Evolutionary conservation across 1,140 invertebrate genomes (phyloP), one percentile per base, ranked within the genome.

Genomic region (Pseudomyrmex gracilis): DNA sequence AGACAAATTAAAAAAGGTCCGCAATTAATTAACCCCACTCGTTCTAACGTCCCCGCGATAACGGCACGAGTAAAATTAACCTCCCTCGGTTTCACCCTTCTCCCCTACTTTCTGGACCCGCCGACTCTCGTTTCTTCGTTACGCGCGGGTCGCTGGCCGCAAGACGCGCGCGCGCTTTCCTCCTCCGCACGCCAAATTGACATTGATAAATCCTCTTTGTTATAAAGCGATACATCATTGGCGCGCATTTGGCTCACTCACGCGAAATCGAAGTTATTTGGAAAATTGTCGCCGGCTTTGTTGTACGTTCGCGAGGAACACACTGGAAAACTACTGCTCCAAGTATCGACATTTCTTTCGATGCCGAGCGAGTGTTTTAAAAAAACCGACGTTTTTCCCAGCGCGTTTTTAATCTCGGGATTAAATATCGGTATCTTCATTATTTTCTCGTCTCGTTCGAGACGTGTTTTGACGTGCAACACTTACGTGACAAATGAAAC

Each of bases 171-270:
- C 84, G 61, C 57, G 80, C 67, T 51, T 64, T 47, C 34, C 84
- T 49, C n/a, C n/a, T n/a, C n/a, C n/a, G 22, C 61, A 68, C 70
- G 85, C 78, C 84, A 86, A 90, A 90, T 90, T 90, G 89, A 90
- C 88, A 55, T 88, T 90, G 89, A 90, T 90, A 90, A 90, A 90
- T 88, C 86, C 82, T 73, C 74, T 90, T 88, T 82, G 84, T 90
- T 88, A 90, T 76, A 90, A 88, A 90, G 60, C 84, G 82, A 90
- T 90, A 82, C 74, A 86, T 88, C 89, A 90, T 90, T 55, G 86
- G 12, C 77, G 55, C 53, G 61, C 49, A 53, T 82, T 73, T 58
- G 10, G 71, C 73, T 17, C 43, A 76, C 7, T 63, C 4, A 7
- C 53, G 53, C 51, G 61, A 43, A 87, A 85, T 85, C 60, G 76